A percentile compares a stretch with the other conserved stretches of the same genome.
These are phyloP conservation scores for Mola mola DNA, from an alignment of 2,113 vertebrate species.

Conservation along the genomic window DNA sequence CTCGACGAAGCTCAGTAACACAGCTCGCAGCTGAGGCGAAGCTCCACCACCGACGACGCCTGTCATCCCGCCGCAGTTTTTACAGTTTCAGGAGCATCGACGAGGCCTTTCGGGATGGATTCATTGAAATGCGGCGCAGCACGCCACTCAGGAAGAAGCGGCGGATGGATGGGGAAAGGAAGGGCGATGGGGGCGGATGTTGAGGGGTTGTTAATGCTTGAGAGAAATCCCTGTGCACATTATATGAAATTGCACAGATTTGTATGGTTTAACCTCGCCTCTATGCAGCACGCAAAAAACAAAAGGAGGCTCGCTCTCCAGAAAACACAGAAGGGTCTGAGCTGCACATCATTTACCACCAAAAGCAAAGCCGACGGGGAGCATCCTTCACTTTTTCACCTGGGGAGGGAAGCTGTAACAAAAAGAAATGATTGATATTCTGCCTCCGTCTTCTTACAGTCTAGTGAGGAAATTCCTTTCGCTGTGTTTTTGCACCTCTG, in stretches of 20 bases:
- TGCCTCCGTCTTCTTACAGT: no score
- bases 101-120: conserved; percentile 51
- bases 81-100: conserved; percentile 53
- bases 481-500: no score
- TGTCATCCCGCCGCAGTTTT: conserved; percentile 39
- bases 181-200: background rate
- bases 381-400: conserved; percentile 29
- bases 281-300: background rate
- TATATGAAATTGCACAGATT: conserved; percentile 50
- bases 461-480: no score
- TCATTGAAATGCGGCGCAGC: conserved; percentile 67
- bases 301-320: conserved; percentile 1
- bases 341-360: conserved; percentile 6
- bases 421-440: conserved; percentile 76
- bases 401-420: conserved; percentile 9
- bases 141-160: conserved; percentile 17
- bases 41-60: conserved; percentile 20
- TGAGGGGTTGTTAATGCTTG: conserved; percentile 35
- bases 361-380: no score
- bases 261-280: conserved; percentile 37
- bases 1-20: background rate
- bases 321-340: conserved; percentile 8
- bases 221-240: conserved; percentile 37
- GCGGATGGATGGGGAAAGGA: conserved; percentile 16
- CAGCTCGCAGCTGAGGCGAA: no score